Evolutionary conservation across 2,888 invertebrate species (phyloP).

Genomic region (Tigriopus californicus): DNA sequence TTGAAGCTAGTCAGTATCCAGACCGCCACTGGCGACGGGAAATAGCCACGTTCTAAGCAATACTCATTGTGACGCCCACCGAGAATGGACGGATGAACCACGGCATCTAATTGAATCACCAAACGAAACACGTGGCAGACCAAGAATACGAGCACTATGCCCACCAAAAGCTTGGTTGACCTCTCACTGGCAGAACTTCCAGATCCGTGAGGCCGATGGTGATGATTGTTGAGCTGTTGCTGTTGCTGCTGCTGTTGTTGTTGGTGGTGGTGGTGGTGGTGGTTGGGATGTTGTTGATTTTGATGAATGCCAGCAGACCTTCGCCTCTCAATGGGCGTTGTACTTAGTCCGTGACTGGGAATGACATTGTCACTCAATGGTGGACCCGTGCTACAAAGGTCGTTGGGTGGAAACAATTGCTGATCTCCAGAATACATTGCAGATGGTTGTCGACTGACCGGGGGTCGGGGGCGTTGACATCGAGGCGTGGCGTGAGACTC

Average conservation of each 20-base stretch:
- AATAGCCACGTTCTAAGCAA: not conserved
- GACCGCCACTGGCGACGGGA: not conserved
- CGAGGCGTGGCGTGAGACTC: too few species aligned
- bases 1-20: conserved; percentile 12
- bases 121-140: conserved; percentile 8
- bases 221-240: not conserved
- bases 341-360: not conserved
- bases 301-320: not conserved
- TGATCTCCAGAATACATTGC: too few species aligned
- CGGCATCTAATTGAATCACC: conserved; percentile 3
- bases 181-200: not conserved
- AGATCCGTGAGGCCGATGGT: not conserved
- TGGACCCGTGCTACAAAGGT: too few species aligned
- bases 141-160: conserved; percentile 5
- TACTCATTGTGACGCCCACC: not conserved
- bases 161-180: conserved; percentile 8
- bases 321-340: not conserved
- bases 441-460: too few species aligned
- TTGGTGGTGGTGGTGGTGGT: not conserved
- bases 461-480: not conserved
- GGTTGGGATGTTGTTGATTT: not conserved
- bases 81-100: not conserved
- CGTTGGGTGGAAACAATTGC: too few species aligned
- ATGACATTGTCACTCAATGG: not conserved
- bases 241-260: not conserved